These are phyloP conservation scores for Calephelis virginiensis DNA, from an alignment of 1,140 invertebrate species.

Conservation along the genomic window DNA sequence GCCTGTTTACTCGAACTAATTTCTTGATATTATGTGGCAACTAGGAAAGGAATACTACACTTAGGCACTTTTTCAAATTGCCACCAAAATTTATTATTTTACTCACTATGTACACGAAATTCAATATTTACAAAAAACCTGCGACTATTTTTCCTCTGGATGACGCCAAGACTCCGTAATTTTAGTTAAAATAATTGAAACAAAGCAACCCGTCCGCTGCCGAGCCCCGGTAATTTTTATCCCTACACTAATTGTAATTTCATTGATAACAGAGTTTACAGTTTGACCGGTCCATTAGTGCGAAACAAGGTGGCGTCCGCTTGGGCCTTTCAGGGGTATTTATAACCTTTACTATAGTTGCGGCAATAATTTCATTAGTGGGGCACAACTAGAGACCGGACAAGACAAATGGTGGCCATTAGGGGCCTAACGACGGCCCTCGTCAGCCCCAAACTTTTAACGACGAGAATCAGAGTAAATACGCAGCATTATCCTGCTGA, in stretches of 20 bases:
- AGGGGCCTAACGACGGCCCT: slow-evolving; percentile 73
- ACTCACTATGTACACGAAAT: too few relatives aligned
- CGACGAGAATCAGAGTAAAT: slow-evolving; percentile 75
- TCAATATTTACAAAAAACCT: too few relatives aligned
- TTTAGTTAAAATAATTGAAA: background rate
- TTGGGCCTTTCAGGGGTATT: slow-evolving; percentile 70
- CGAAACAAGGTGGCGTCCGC: slow-evolving; percentile 73
- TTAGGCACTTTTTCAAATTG: too few relatives aligned
- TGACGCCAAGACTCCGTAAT: slow-evolving; percentile 40
- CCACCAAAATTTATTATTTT: too few relatives aligned
- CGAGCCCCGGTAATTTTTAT: slow-evolving; percentile 65
- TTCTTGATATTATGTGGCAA: too few relatives aligned
- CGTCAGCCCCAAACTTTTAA: slow-evolving; percentile 71
- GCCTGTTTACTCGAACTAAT: too few relatives aligned
- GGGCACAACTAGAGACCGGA: slow-evolving; percentile 74
- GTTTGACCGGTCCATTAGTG: slow-evolving; percentile 78
- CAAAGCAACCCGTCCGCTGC: slow-evolving; percentile 36
- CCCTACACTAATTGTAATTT: slow-evolving; percentile 76
- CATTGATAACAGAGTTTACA: slow-evolving; percentile 78
- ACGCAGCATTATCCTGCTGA: slow-evolving; percentile 68
- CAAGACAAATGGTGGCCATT: slow-evolving; percentile 76
- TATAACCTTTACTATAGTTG: slow-evolving; percentile 78
- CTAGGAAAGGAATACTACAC: too few relatives aligned
- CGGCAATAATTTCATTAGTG: slow-evolving; percentile 78
- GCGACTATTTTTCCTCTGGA: too few relatives aligned